Evolutionary conservation across 2,888 invertebrate species (phyloP), one percentile per base, ranked within the genome.

Genomic region (Caenorhabditis sulstoni): DNA sequence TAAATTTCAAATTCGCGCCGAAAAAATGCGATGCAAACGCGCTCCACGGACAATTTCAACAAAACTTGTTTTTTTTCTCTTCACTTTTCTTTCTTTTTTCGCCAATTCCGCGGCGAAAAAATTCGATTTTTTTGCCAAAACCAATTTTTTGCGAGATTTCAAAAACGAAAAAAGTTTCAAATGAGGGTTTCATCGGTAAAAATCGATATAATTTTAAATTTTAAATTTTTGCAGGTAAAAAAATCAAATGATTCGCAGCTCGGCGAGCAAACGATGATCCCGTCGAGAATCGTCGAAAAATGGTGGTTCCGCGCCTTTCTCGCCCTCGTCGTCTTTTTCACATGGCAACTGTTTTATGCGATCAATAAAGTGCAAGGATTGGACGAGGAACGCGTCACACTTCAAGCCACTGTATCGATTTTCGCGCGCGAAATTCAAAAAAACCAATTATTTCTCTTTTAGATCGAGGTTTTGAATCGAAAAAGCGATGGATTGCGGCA

Each of bases 321-420:
- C n/a, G 84, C 84, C 0, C 47, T 82, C 22, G 39, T 75, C n/a
- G 35, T 84, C 3, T 82, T 84, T 53, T 84, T 84, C 61, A 37
- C 76, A 8, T 79, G 79, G 65, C 84, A 84, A 68, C 57, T 83
- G 16, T 80, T 79, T 45, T 74, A 81, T 41, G 70, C 81, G 11
- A 78, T 83, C 47, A 70, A 74, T 20, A 78, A 74, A 49, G 80
- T 86, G 23, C 84, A 84, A 57, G 79, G 82, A 16, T 77, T 88
- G 61, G 82, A 85, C 45, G 88, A 88, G 45, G 81, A 82, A 29
- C 81, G 82, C 58, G 64, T 80, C 16, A 84, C 81, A 16, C 45
- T 88, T 9, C 79, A 86, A 41, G 87, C 87, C 3, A 79, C 73
- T 8, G 79, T n/a, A n/a, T n/a, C n/a, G n/a, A n/a, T n/a, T n/a